Evolutionary conservation across 2,888 invertebrate genomes (phyloP).

Genomic region (Chrysolina haemoptera): DNA sequence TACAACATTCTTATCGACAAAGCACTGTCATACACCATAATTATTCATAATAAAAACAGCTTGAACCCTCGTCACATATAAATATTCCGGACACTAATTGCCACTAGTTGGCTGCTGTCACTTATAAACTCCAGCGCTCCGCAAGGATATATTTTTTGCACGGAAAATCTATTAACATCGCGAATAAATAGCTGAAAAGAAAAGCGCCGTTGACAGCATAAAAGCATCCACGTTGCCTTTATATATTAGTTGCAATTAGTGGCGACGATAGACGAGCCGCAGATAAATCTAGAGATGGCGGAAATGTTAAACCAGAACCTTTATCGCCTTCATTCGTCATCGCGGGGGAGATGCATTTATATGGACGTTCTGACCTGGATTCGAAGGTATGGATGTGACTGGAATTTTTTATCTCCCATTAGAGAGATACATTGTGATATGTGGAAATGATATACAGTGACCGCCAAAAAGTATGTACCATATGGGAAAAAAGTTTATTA

Average conservation of each 20-base stretch:
- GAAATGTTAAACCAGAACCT: conserved; percentile 6
- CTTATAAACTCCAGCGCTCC: not conserved
- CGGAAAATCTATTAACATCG: conserved; percentile 8
- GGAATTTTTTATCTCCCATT: too few species aligned
- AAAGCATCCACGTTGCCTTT: conserved; percentile 1
- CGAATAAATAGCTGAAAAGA: not conserved
- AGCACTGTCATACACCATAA: not conserved
- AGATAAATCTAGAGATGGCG: conserved; percentile 8
- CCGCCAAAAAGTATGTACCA: too few species aligned
- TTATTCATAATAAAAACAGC: not conserved
- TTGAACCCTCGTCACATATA: not conserved
- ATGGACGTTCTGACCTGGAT: conserved; percentile 1
- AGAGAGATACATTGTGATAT: too few species aligned
- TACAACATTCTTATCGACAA: not conserved
- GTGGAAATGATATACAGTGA: too few species aligned
- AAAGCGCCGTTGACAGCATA: conserved; percentile 19
- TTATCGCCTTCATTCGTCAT: conserved; percentile 6
- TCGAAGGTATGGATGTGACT: too few species aligned
- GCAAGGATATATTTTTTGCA: not conserved
- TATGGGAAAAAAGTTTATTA: too few species aligned
- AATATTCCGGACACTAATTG: conserved; percentile 1
- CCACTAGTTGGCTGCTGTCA: conserved; percentile 21
- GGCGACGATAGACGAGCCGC: not conserved
- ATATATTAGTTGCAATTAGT: conserved; percentile 19
- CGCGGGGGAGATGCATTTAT: not conserved